Evolutionary conservation across 2,888 invertebrate genomes (phyloP).

Genomic region (Cinara cedri): DNA sequence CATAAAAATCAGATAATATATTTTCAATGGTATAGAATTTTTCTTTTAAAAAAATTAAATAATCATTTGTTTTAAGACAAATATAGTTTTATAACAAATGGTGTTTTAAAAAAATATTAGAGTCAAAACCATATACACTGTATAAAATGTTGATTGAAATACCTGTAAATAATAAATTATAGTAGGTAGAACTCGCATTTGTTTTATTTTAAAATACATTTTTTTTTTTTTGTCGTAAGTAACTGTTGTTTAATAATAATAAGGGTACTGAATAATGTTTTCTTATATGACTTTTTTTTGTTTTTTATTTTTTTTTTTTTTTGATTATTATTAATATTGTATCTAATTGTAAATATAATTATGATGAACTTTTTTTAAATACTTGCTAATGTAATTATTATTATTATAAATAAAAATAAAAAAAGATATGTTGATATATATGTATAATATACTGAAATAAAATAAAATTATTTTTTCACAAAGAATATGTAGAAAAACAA

Average conservation of each 20-base stretch:
- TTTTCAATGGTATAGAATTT: slow-evolving; percentile 7
- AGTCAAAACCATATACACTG: slow-evolving; percentile 25
- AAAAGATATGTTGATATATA: neutral
- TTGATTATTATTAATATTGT: slow-evolving; percentile 36
- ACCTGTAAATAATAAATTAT: slow-evolving; percentile 14
- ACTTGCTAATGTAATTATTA: slow-evolving; percentile 33
- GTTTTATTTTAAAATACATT: slow-evolving; percentile 45
- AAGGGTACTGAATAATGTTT: slow-evolving; percentile 26
- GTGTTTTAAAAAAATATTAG: slow-evolving; percentile 37
- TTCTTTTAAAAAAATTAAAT: slow-evolving; percentile 19
- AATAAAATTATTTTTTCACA: no score
- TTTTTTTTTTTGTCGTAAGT: neutral
- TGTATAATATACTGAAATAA: no score
- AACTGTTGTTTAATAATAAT: slow-evolving; percentile 23
- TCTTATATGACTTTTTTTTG: slow-evolving; percentile 32
- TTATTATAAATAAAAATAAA: slow-evolving; percentile 9
- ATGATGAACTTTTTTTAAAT: slow-evolving; percentile 28
- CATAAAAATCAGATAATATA: slow-evolving; percentile 17
- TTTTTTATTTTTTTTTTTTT: slow-evolving; percentile 18
- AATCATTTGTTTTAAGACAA: neutral
- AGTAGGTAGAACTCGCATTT: neutral
- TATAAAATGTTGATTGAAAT: slow-evolving; percentile 30
- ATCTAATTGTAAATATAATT: neutral
- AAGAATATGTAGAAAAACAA: no score
- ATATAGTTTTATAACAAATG: neutral